A percentile compares a stretch with the other conserved stretches of the same genome.
These are phyloP conservation scores for Spodoptera picta DNA, from an alignment of 2,888 invertebrate genomes.

Conservation along the genomic window DNA sequence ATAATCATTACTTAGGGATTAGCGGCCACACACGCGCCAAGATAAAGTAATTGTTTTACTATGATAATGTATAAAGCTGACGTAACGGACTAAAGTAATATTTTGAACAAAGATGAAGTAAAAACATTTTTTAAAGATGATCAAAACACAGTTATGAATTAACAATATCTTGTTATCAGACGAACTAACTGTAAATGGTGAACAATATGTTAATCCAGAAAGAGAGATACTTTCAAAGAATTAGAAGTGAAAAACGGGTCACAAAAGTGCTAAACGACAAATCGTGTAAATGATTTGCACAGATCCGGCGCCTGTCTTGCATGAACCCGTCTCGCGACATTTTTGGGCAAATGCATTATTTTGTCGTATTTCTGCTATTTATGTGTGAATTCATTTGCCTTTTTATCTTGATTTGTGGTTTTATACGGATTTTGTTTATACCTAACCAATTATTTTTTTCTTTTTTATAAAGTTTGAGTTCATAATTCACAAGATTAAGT, in stretches of 20 bases:
- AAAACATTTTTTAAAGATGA: too few species aligned
- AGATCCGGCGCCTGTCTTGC: constrained; percentile 51
- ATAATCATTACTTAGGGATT: constrained; percentile 61
- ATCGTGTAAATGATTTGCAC: constrained; percentile 51
- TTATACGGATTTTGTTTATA: constrained; percentile 8
- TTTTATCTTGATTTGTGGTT: constrained; percentile 3
- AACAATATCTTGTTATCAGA: too few species aligned
- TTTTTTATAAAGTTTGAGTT: constrained; percentile 2
- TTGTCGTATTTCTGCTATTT: constrained; percentile 7
- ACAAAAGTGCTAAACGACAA: constrained; percentile 61
- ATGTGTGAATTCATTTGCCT: constrained; percentile 13
- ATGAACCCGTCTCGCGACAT: constrained; percentile 43
- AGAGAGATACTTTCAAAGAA: background rate
- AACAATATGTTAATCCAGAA: background rate
- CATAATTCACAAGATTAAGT: constrained; percentile 7
- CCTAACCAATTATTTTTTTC: background rate
- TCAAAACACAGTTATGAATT: too few species aligned
- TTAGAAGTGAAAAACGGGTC: constrained; percentile 32
- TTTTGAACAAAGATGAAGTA: too few species aligned
- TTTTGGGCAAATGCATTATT: constrained; percentile 36
- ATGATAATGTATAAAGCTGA: constrained; percentile 29
- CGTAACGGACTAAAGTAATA: background rate
- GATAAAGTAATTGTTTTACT: constrained; percentile 62
- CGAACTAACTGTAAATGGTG: too few species aligned
- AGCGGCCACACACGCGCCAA: constrained; percentile 69